phyloP scores from a whole-genome alignment of 2,113 vertebrate species.

The Martes martes region DNA sequence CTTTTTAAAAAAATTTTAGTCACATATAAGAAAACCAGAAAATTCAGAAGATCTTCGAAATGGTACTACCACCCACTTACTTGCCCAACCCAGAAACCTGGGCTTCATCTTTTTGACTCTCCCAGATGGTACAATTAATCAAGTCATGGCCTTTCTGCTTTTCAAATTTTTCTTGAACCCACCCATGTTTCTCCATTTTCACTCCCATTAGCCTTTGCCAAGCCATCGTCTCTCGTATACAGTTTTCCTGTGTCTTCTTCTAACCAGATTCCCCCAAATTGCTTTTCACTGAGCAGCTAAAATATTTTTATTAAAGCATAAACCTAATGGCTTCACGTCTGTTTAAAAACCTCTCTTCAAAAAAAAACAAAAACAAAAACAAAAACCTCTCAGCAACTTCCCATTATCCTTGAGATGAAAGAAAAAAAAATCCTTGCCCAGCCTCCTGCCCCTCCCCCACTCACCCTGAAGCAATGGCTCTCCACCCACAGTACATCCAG shows the following conservation, averaged over 20 bases:
- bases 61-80: background rate
- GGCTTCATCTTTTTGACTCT: background rate
- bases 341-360: background rate
- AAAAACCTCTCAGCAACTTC: background rate
- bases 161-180: background rate
- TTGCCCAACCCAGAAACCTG: background rate
- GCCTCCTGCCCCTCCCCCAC: background rate
- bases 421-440: background rate
- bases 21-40: background rate
- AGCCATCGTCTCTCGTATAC: background rate
- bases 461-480: background rate
- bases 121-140: background rate
- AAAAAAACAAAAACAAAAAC: background rate
- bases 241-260: background rate
- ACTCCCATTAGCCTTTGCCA: background rate
- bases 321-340: background rate
- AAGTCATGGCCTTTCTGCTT: background rate
- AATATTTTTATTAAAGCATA: background rate
- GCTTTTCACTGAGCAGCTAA: background rate
- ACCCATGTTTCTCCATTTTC: background rate
- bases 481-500: background rate
- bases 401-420: background rate
- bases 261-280: background rate
- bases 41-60: background rate
- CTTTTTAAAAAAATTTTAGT: background rate